Evolutionary conservation across 1,140 invertebrate genomes (phyloP).

Genomic region (Tribolium madens): DNA sequence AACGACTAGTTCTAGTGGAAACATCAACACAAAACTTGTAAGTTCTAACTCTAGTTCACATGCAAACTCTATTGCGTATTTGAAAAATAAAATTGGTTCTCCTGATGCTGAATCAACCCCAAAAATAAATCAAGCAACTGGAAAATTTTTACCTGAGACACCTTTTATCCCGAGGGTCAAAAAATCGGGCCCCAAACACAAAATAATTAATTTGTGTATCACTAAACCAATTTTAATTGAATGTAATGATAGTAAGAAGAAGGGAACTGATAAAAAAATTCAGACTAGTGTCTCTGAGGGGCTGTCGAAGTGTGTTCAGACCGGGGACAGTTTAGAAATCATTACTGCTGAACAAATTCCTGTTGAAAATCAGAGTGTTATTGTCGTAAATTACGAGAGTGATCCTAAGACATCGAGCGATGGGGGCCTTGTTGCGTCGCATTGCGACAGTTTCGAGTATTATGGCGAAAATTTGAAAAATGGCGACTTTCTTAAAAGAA

Average conservation of each 20-base stretch:
- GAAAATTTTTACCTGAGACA: not conserved
- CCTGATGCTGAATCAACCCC: slow-evolving; percentile 62
- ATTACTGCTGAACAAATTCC: not conserved
- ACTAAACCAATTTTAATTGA: slow-evolving; percentile 58
- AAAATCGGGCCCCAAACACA: slow-evolving; percentile 32
- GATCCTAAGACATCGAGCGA: slow-evolving; percentile 34
- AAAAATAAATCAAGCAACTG: slow-evolving; percentile 11
- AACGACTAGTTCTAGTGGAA: slow-evolving; percentile 19
- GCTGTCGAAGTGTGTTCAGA: slow-evolving; percentile 54
- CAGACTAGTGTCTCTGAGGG: slow-evolving; percentile 48
- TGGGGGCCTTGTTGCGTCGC: slow-evolving; percentile 40
- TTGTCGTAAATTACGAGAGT: slow-evolving; percentile 28
- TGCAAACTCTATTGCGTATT: slow-evolving; percentile 41
- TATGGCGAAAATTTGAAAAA: not conserved
- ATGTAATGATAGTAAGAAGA: slow-evolving; percentile 43
- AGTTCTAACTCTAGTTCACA: slow-evolving; percentile 18
- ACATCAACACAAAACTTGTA: not conserved
- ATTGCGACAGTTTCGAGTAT: slow-evolving; percentile 61
- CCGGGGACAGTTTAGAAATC: slow-evolving; percentile 40
- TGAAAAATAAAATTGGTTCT: slow-evolving; percentile 59
- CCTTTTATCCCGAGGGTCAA: not conserved
- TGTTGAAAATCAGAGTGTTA: slow-evolving; percentile 42
- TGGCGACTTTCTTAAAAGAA: slow-evolving; percentile 11
- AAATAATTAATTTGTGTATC: slow-evolving; percentile 53
- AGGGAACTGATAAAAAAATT: slow-evolving; percentile 45